A percentile compares a stretch with the other conserved stretches of the same genome.
Evolutionary conservation across 2,113 vertebrate genomes (phyloP).

Genomic region (Leptocoma aspasia): DNA sequence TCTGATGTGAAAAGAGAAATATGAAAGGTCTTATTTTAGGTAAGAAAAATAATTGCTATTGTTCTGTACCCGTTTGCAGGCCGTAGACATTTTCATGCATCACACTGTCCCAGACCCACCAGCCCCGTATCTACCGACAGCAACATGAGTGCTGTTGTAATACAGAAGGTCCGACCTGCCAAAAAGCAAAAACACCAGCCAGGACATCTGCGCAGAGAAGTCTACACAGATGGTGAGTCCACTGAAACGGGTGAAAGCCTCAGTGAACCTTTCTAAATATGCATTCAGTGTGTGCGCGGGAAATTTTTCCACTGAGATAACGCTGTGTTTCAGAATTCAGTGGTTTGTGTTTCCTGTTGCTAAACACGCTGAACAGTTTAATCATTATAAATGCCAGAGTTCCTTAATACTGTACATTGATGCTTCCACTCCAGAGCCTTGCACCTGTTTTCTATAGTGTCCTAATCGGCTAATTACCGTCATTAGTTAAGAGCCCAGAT

Average conservation of each 20-base stretch:
- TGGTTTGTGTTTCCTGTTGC: constrained; percentile 29
- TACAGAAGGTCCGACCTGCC: constrained; percentile 89
- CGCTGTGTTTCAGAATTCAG: constrained; percentile 26
- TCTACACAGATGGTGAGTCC: constrained; percentile 90
- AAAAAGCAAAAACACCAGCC: constrained; percentile 95
- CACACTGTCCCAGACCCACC: constrained; percentile 86
- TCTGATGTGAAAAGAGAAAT: background rate
- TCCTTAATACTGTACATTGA: constrained; percentile 3
- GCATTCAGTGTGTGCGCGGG: background rate
- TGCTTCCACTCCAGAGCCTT: constrained; percentile 34
- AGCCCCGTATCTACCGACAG: constrained; percentile 97
- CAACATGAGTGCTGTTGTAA: constrained; percentile 91
- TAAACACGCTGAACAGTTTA: constrained; percentile 28
- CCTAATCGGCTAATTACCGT: constrained; percentile 40
- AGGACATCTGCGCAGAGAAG: constrained; percentile 88
- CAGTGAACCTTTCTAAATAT: background rate
- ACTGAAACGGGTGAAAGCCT: constrained; percentile 2
- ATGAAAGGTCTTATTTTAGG: background rate
- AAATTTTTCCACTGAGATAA: constrained; percentile 14
- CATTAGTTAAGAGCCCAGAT: constrained; percentile 59
- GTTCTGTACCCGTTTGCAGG: constrained; percentile 69
- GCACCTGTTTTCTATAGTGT: constrained; percentile 54
- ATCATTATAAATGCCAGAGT: constrained; percentile 40
- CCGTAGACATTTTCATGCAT: constrained; percentile 88
- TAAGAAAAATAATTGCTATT: background rate